Percentiles rank a stretch among this genome's conserved stretches.
These are phyloP conservation scores for Pipistrellus pipistrellus DNA, from an alignment of 2,797 vertebrate species.

Conservation along the genomic window DNA sequence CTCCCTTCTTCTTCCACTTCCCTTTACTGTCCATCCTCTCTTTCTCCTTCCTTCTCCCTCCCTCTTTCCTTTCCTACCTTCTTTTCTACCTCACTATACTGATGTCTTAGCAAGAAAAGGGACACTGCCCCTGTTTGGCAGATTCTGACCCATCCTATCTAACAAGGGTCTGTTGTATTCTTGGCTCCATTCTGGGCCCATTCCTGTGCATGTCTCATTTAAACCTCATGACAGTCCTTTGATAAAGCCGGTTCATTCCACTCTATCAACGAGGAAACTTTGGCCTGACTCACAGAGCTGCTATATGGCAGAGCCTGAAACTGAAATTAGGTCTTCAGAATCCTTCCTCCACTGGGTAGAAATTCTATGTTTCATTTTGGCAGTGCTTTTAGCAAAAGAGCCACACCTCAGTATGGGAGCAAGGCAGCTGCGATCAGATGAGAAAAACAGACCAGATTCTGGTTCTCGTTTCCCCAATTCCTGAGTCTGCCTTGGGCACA, in stretches of 20 bases:
- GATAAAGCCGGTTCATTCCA: neutral
- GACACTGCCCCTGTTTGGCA: neutral
- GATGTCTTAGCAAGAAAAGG: neutral
- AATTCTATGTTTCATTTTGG: neutral
- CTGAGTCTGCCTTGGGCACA: neutral
- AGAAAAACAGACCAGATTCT: neutral
- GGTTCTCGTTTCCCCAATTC: neutral
- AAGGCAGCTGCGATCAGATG: neutral
- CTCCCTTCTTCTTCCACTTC: neutral
- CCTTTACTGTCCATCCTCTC: neutral
- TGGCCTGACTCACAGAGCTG: neutral
- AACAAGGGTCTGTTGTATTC: neutral
- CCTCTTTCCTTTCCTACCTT: neutral
- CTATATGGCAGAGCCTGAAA: neutral
- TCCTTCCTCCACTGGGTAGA: neutral
- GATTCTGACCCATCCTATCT: neutral
- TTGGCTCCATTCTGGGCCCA: neutral
- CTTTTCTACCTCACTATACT: neutral
- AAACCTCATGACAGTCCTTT: neutral
- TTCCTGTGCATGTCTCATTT: neutral
- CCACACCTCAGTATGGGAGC: neutral
- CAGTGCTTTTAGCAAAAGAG: conserved; percentile 18
- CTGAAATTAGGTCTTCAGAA: neutral
- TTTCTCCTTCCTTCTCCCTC: too few relatives aligned
- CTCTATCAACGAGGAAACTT: neutral